phyloP scores from a whole-genome alignment of 1,140 invertebrate species.

The Hycleus cichorii region DNA sequence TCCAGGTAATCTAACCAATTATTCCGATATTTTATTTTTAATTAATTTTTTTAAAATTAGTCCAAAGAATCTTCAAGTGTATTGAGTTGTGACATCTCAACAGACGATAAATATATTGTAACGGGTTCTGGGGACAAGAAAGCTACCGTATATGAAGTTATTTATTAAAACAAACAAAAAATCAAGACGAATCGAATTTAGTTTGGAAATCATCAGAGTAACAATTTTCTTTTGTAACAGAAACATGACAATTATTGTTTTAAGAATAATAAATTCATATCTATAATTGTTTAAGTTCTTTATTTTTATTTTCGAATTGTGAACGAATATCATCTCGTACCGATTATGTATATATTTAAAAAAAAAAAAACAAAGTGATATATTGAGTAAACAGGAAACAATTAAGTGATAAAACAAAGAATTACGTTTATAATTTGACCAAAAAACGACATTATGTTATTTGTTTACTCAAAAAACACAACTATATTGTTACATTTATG shows the following conservation, averaged over 20 bases:
- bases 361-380: neutral
- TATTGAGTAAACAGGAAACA: conserved; percentile 12
- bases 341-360: too few relatives aligned
- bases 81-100: conserved; percentile 96
- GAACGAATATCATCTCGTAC: too few relatives aligned
- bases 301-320: too few relatives aligned
- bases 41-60: conserved; percentile 52
- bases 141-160: conserved; percentile 97
- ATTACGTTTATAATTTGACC: too few relatives aligned
- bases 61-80: conserved; percentile 98
- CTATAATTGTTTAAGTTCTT: too few relatives aligned
- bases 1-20: conserved; percentile 65
- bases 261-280: too few relatives aligned
- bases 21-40: neutral
- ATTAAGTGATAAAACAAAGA: conserved; percentile 1
- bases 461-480: conserved; percentile 24
- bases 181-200: too few relatives aligned
- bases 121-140: conserved; percentile 99
- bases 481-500: conserved; percentile 19
- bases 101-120: conserved; percentile 97
- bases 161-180: conserved; percentile 59
- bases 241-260: too few relatives aligned
- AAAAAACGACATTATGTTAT: conserved; percentile 15
- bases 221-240: too few relatives aligned
- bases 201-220: too few relatives aligned